Evolutionary conservation across 2,113 vertebrate genomes (phyloP).

Genomic region (Haliaeetus leucogaster): DNA sequence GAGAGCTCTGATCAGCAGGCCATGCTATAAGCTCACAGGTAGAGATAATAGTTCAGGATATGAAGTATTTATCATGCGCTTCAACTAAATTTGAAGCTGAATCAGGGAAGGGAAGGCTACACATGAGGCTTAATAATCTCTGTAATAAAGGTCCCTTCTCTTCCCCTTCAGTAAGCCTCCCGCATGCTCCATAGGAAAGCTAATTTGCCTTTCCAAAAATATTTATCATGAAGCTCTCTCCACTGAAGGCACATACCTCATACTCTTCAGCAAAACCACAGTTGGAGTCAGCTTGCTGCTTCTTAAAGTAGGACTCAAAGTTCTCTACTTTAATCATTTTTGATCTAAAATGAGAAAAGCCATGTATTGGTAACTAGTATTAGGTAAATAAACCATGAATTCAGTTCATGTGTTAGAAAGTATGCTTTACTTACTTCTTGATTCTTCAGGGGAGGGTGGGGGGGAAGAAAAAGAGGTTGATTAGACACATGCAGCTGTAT

Average conservation of each 20-base stretch:
- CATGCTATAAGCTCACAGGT: not conserved
- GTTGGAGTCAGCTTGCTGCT: conserved; percentile 89
- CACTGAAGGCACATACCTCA: conserved; percentile 75
- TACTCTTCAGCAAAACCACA: conserved; percentile 97
- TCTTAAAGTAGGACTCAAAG: conserved; percentile 87
- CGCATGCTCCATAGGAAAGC: not conserved
- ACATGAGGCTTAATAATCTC: not conserved
- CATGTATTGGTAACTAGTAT: not conserved
- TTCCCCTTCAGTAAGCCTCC: not conserved
- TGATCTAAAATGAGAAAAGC: conserved; percentile 59
- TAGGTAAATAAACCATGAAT: not conserved
- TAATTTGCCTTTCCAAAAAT: not conserved
- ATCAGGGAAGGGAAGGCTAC: not conserved
- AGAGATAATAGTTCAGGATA: not conserved
- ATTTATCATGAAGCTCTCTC: not conserved
- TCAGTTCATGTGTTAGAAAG: conserved; percentile 24
- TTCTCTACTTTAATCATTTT: conserved; percentile 83
- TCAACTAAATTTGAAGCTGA: not conserved
- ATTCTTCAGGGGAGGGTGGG: conserved; percentile 61
- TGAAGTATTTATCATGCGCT: not conserved
- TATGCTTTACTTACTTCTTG: conserved; percentile 74
- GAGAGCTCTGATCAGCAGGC: not conserved
- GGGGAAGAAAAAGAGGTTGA: conserved; percentile 10
- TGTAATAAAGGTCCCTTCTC: not conserved
- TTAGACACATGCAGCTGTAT: conserved; percentile 47